Evolutionary conservation across 2,113 vertebrate species (phyloP).

Genomic region (Lamprologus callipterus): DNA sequence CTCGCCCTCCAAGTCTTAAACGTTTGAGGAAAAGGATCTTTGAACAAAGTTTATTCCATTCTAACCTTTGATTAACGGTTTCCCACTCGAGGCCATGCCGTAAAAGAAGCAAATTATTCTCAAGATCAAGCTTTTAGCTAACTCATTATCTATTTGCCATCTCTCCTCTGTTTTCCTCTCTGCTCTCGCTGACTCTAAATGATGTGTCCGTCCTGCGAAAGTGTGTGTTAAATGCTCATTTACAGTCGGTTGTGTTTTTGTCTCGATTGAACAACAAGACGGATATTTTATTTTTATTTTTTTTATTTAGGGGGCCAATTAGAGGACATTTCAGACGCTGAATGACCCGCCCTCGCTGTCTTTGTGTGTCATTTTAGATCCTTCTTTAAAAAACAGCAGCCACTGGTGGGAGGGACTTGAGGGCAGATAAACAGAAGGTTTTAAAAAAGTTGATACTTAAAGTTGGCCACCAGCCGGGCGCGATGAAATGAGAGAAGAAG

Average conservation of each 20-base stretch:
- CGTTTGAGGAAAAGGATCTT: conserved; percentile 54
- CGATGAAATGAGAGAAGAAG: background rate
- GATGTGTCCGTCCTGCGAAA: conserved; percentile 10
- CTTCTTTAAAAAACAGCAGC: background rate
- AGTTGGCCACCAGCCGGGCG: background rate
- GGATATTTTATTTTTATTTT: background rate
- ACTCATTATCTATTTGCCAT: conserved; percentile 61
- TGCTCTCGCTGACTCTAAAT: background rate
- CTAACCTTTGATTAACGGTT: conserved; percentile 62
- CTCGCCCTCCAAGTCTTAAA: conserved; percentile 32
- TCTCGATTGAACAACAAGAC: background rate
- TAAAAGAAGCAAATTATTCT: conserved; percentile 54
- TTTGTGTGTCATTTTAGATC: background rate
- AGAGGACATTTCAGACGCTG: background rate
- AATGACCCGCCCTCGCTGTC: background rate
- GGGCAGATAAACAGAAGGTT: background rate
- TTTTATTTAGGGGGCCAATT: conserved; percentile 4
- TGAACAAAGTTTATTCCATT: conserved; percentile 61
- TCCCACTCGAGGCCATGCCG: conserved; percentile 33
- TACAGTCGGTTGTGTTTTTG: background rate
- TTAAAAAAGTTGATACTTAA: background rate
- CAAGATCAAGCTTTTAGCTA: conserved; percentile 56
- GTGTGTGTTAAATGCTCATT: conserved; percentile 11
- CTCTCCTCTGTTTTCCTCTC: background rate
- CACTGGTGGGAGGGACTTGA: background rate